Percentiles rank a stretch among this genome's conserved stretches.
These are phyloP conservation scores for Autographa pulchrina DNA, from an alignment of 2,888 invertebrate species.

Conservation along the genomic window DNA sequence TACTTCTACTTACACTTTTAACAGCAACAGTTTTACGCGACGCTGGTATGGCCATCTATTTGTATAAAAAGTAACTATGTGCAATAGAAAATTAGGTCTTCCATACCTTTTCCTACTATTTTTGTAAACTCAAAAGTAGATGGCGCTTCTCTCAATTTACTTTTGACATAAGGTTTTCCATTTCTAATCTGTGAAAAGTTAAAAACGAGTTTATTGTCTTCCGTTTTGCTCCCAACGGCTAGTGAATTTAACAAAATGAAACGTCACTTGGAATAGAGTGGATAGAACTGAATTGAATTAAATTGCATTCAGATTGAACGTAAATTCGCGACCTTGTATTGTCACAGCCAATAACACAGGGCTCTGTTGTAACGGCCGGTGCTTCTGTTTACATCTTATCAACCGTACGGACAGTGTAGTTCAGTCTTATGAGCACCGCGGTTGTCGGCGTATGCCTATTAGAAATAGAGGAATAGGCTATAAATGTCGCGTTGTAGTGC, in stretches of 20 bases:
- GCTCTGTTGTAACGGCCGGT: slow-evolving; percentile 79
- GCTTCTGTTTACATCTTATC: slow-evolving; percentile 80
- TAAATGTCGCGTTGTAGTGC: slow-evolving; percentile 61
- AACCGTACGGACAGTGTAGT: slow-evolving; percentile 64
- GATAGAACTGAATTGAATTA: slow-evolving; percentile 68
- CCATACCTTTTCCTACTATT: slow-evolving; percentile 23
- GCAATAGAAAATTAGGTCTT: slow-evolving; percentile 65
- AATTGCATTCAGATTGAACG: slow-evolving; percentile 69
- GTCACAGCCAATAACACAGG: slow-evolving; percentile 69
- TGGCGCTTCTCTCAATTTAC: slow-evolving; percentile 37
- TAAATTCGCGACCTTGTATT: slow-evolving; percentile 74
- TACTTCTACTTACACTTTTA: too few species aligned
- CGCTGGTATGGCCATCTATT: slow-evolving; percentile 56
- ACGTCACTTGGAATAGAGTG: slow-evolving; percentile 73
- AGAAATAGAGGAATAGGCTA: slow-evolving; percentile 70
- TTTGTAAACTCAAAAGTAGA: slow-evolving; percentile 25
- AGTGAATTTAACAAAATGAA: slow-evolving; percentile 72
- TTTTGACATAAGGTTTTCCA: slow-evolving; percentile 30
- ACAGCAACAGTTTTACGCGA: too few species aligned
- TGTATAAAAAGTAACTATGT: not conserved
- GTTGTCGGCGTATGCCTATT: slow-evolving; percentile 67
- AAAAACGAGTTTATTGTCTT: slow-evolving; percentile 73
- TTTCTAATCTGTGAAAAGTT: slow-evolving; percentile 57
- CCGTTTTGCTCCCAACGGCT: slow-evolving; percentile 71
- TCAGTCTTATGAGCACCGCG: slow-evolving; percentile 59